Conservation (phyloP, 2,113 vertebrate genomes). For the Mystacornis crossleyi region DNA sequence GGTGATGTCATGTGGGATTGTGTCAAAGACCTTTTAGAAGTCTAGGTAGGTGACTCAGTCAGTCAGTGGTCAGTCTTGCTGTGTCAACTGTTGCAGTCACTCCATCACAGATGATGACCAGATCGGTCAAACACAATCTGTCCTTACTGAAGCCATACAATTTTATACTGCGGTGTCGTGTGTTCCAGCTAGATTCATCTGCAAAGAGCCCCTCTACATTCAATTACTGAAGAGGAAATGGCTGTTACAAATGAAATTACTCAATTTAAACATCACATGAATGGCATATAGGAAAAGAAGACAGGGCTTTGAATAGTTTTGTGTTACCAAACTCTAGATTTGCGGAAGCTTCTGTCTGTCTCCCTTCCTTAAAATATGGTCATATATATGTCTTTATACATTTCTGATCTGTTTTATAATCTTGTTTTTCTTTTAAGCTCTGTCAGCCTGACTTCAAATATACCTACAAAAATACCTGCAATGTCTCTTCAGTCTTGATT, state of each 20-base stretch:
- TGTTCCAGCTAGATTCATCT: not conserved
- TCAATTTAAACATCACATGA: not conserved
- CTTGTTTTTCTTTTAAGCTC: not conserved
- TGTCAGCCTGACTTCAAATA: not conserved
- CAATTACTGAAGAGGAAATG: not conserved
- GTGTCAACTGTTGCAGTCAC: not conserved
- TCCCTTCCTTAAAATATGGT: not conserved
- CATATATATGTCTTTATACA: not conserved
- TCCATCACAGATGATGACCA: not conserved
- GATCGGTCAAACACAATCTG: not conserved
- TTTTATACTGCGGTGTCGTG: not conserved
- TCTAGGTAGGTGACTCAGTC: not conserved
- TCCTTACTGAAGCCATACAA: not conserved
- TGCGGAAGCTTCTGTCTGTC: not conserved
- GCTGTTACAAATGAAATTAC: not conserved
- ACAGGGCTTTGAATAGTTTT: not conserved
- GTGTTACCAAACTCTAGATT: not conserved
- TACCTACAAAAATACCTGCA: not conserved
- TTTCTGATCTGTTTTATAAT: not conserved
- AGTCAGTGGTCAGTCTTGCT: fast-evolving
- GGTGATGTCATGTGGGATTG: not conserved
- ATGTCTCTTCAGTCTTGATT: not conserved
- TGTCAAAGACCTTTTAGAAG: not conserved
- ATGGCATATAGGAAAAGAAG: not conserved
- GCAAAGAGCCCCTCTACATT: not conserved